Evolutionary conservation across 2,797 vertebrate genomes (phyloP).

Genomic region (Intellagama lesueurii): DNA sequence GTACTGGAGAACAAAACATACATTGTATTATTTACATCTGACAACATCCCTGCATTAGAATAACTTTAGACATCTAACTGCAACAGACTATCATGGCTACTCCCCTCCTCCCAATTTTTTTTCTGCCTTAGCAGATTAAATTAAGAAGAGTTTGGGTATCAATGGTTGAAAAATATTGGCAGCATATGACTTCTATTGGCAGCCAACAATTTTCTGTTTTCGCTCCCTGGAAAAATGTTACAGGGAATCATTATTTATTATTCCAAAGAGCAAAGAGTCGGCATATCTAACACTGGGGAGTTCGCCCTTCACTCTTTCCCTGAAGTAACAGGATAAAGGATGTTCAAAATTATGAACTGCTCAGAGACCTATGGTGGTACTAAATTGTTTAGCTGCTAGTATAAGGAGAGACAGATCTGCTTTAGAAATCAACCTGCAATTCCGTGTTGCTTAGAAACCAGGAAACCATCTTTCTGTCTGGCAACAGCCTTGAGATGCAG

Average conservation of each 20-base stretch:
- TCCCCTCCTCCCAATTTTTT: no score
- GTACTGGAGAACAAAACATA: background rate
- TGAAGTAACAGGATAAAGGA: background rate
- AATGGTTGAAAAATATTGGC: background rate
- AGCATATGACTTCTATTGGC: background rate
- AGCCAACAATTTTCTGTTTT: background rate
- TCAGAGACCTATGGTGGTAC: background rate
- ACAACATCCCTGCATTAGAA: no score
- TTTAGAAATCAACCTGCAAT: background rate
- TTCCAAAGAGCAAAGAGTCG: background rate
- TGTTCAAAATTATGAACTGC: background rate
- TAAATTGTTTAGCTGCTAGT: background rate
- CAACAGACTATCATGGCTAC: no score
- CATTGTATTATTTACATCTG: no score
- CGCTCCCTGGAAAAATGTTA: background rate
- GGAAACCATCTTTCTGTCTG: background rate
- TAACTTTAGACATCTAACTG: no score
- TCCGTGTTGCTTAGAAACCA: background rate
- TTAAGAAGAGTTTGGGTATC: no score
- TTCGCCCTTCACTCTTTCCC: background rate
- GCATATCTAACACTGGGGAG: background rate
- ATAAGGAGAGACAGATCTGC: background rate
- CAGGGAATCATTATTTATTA: background rate
- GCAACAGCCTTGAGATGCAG: background rate
- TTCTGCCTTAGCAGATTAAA: no score